Conservation (phyloP, 2,113 vertebrate species). For the Verasper variegatus region DNA sequence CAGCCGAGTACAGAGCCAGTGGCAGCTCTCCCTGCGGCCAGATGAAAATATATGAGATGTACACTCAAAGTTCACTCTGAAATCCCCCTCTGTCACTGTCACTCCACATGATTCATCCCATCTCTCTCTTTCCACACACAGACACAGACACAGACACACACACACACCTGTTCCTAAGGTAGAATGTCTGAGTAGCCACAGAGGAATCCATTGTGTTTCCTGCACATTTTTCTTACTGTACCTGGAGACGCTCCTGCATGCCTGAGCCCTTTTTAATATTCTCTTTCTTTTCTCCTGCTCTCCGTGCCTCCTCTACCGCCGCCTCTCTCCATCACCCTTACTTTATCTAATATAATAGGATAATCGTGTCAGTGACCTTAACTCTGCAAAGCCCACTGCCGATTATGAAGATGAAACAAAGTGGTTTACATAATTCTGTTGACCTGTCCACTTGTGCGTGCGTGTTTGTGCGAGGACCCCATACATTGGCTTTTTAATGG, state of each 20-base stretch:
- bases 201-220: slow-evolving; percentile 60
- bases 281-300: slow-evolving; percentile 20
- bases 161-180: slow-evolving; percentile 41
- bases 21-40: slow-evolving; percentile 60
- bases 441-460: slow-evolving; percentile 40
- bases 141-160: slow-evolving; percentile 6
- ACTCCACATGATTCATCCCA: slow-evolving; percentile 59
- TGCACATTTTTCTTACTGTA: slow-evolving; percentile 43
- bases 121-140: slow-evolving; percentile 36
- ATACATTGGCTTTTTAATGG: slow-evolving; percentile 40
- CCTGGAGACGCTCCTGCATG: slow-evolving; percentile 43
- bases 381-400: slow-evolving; percentile 52
- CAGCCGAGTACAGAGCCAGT: slow-evolving; percentile 49
- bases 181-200: slow-evolving; percentile 47
- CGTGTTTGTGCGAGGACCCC: slow-evolving; percentile 5
- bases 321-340: slow-evolving; percentile 50
- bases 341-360: slow-evolving; percentile 69
- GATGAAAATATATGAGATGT: slow-evolving; percentile 73
- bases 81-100: slow-evolving; percentile 63
- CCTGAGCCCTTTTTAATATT: slow-evolving; percentile 54
- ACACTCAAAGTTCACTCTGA: slow-evolving; percentile 65
- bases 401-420: slow-evolving; percentile 66
- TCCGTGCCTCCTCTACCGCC: not conserved
- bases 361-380: slow-evolving; percentile 74
- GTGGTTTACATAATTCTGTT: slow-evolving; percentile 64